These are phyloP conservation scores for Tiliqua scincoides DNA, from an alignment of 2,113 vertebrate genomes.

Conservation along the genomic window DNA sequence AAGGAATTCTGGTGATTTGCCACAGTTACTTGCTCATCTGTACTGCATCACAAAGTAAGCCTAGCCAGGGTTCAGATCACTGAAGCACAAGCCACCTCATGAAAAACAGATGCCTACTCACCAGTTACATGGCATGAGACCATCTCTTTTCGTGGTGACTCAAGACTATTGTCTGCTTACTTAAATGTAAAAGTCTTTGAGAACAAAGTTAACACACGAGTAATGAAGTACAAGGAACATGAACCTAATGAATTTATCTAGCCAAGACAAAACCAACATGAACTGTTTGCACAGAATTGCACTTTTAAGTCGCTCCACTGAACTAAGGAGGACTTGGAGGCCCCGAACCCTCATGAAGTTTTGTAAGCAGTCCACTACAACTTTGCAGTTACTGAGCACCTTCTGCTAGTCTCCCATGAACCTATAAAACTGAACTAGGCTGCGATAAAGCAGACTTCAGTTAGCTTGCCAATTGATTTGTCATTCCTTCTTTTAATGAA, in stretches of 20 bases:
- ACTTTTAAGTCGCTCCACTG: constrained; percentile 31
- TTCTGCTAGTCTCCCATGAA: constrained; percentile 50
- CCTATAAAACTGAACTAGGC: constrained; percentile 49
- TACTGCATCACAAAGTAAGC: constrained; percentile 62
- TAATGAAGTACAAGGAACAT: constrained; percentile 77
- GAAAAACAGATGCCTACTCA: constrained; percentile 80
- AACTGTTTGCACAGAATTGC: constrained; percentile 59
- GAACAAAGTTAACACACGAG: constrained; percentile 74
- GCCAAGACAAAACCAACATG: constrained; percentile 66
- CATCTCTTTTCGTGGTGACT: constrained; percentile 79
- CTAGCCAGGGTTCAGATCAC: constrained; percentile 72
- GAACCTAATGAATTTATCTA: constrained; percentile 73
- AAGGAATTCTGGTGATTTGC: constrained; percentile 80
- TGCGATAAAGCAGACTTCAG: constrained; percentile 72
- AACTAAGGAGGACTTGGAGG: constrained; percentile 47
- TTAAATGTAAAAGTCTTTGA: constrained; percentile 80
- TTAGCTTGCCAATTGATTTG: constrained; percentile 38
- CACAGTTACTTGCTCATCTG: constrained; percentile 72
- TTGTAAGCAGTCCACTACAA: constrained; percentile 60
- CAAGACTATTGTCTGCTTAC: constrained; percentile 79
- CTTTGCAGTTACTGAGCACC: constrained; percentile 54
- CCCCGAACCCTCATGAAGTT: constrained; percentile 60
- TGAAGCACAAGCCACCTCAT: constrained; percentile 66
- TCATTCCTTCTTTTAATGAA: constrained; percentile 60
- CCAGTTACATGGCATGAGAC: constrained; percentile 80